Percentiles rank a stretch among this genome's conserved stretches.
Conservation (phyloP, 2,113 vertebrate genomes). For the Centropus bengalensis region DNA sequence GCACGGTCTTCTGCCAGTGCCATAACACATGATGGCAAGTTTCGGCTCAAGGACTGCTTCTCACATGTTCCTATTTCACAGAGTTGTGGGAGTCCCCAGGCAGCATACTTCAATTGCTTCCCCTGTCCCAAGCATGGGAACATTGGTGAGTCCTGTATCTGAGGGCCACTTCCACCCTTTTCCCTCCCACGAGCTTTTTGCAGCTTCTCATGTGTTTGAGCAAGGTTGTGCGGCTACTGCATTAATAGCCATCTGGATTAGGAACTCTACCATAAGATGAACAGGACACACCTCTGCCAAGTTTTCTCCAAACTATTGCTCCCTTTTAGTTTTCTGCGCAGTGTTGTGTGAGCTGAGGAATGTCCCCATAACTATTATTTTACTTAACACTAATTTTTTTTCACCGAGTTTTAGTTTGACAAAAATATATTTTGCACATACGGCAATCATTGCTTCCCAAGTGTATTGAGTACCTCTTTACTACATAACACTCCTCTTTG, state of each 20-base stretch:
- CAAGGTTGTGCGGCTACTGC: not conserved
- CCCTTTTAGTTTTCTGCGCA: not conserved
- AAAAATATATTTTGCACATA: not conserved
- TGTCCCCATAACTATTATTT: not conserved
- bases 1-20: not conserved
- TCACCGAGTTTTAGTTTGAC: not conserved
- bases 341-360: not conserved
- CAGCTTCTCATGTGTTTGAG: not conserved
- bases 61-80: not conserved
- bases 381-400: not conserved
- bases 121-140: rapidly evolving
- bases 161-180: not conserved
- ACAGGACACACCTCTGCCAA: rapidly evolving
- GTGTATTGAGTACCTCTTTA: not conserved
- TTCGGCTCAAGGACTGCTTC: not conserved
- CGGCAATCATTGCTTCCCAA: not conserved
- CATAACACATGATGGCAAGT: not conserved
- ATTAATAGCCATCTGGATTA: not conserved
- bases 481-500: not conserved
- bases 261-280: not conserved
- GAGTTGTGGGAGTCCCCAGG: rapidly evolving
- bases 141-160: not conserved
- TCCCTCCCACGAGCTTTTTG: not conserved
- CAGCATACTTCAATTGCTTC: not conserved
- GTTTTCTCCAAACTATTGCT: not conserved